Percentiles rank a stretch among this genome's conserved stretches.
phyloP scores from a whole-genome alignment of 2,797 vertebrate species.

The Fratercula arctica region DNA sequence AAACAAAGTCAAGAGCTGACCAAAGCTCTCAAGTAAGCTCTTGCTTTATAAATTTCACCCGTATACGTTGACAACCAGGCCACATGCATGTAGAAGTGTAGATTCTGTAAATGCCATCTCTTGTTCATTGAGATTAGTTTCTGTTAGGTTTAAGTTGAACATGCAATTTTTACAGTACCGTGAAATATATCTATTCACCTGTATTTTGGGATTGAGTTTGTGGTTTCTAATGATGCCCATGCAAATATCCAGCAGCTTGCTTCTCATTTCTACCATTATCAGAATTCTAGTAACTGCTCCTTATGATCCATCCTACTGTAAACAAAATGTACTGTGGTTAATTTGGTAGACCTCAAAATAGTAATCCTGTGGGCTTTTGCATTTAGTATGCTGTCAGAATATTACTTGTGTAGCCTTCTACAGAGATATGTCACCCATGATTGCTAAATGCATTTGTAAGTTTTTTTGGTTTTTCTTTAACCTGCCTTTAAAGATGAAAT shows the following conservation, averaged over 20 bases:
- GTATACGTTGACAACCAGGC: background rate
- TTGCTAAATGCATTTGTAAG: background rate
- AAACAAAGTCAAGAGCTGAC: background rate
- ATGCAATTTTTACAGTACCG: background rate
- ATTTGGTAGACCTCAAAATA: conserved; percentile 33
- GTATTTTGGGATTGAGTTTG: background rate
- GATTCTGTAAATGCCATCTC: background rate
- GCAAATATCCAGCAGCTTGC: background rate
- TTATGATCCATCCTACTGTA: conserved; percentile 2
- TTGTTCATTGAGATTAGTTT: background rate
- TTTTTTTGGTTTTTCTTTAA: background rate
- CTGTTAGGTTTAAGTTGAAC: background rate
- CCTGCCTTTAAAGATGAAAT: conserved; percentile 7
- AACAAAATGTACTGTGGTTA: conserved; percentile 16
- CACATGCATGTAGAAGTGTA: background rate
- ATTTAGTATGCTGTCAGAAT: background rate
- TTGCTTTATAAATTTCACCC: background rate
- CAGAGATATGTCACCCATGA: background rate
- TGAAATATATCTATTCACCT: background rate
- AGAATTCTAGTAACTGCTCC: background rate
- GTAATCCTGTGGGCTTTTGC: conserved; percentile 10
- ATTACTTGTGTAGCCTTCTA: background rate
- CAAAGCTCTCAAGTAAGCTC: background rate
- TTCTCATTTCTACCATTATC: background rate
- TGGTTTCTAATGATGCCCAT: background rate